Evolutionary conservation across 2,888 invertebrate species (phyloP).

Genomic region (Lissonota sp.): DNA sequence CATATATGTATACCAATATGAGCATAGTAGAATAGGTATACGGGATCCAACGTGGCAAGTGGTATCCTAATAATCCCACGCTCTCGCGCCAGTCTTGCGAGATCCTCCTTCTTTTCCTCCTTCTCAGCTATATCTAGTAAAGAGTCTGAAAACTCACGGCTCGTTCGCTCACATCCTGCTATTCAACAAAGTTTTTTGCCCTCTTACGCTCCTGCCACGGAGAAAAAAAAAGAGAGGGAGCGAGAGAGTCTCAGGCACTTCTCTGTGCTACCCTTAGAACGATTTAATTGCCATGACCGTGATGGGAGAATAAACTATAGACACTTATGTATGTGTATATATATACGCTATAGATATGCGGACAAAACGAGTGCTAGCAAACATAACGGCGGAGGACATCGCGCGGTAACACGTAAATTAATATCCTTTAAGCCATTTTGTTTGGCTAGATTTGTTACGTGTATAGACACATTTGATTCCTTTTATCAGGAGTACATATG

Average conservation of each 20-base stretch:
- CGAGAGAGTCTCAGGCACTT: constrained; percentile 44
- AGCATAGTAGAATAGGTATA: constrained; percentile 11
- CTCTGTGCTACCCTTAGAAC: constrained; percentile 47
- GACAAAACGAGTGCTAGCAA: too few relatives aligned
- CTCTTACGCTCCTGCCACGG: constrained; percentile 49
- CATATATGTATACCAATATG: neutral
- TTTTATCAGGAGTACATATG: constrained; percentile 16
- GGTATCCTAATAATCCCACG: constrained; percentile 59
- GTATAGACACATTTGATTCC: constrained; percentile 34
- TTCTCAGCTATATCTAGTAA: constrained; percentile 28
- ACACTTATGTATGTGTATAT: constrained; percentile 6
- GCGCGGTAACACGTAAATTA: too few relatives aligned
- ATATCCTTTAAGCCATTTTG: too few relatives aligned
- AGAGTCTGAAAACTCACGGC: constrained; percentile 63
- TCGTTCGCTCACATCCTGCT: constrained; percentile 82
- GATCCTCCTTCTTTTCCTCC: constrained; percentile 19
- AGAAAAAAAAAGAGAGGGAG: constrained; percentile 10
- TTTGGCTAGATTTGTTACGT: neutral
- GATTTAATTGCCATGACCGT: constrained; percentile 62
- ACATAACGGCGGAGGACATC: too few relatives aligned
- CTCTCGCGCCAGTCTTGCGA: constrained; percentile 31
- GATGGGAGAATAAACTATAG: constrained; percentile 57
- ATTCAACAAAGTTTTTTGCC: constrained; percentile 79
- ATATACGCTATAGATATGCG: neutral
- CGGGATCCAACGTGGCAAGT: constrained; percentile 34